Evolutionary conservation across 2,797 vertebrate genomes (phyloP), one percentile per base, ranked within the genome.

Genomic region (Staurois parvus): DNA sequence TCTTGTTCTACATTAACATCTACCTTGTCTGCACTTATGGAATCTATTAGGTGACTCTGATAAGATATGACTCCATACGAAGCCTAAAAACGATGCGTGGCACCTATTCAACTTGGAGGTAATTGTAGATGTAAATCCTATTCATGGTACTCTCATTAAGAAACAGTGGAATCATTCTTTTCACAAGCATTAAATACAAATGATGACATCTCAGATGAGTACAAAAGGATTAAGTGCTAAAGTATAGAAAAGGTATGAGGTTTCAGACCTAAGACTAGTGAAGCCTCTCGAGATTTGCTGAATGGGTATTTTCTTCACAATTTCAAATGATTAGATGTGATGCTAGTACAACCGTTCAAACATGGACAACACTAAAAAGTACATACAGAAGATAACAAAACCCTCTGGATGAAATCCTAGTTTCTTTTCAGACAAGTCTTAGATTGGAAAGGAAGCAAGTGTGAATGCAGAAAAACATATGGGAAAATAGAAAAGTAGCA

Each of bases 171-270:
- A 66, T 86, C 24, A 64, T 86, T 86, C 56, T 30, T 64, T 72
- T 72, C 28, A 86, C 52, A 52, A 66, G 66, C 79, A 86, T 79
- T 78, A 86, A 86, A 82, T 72, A 72, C 69, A 68, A 82, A 45
- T 42, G 26, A 86, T 77, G 73, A 37, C 40, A 42, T 72, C 42
- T 52, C 40, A 59, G 26, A 80, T 28, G 78, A 76, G 11, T 32
- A 72, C 29, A 72, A 72, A 42, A 82, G 52, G 79, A 86, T 85
- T 68, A 85, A 85, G 84, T 85, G 85, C 77, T 77, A 81, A 77
- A 73, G 85, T 82, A 78, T 24, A 72, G 64, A 77, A 82, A 77
- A 76, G 37, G 79, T 77, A 66, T 86, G 70, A 8, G 32, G 48
- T 86, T 86, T 81, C 79, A 77, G 29, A 34, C 28, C 64, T 24